Evolutionary conservation across 2,888 invertebrate species (phyloP).

Genomic region (Coenonympha glycerion): DNA sequence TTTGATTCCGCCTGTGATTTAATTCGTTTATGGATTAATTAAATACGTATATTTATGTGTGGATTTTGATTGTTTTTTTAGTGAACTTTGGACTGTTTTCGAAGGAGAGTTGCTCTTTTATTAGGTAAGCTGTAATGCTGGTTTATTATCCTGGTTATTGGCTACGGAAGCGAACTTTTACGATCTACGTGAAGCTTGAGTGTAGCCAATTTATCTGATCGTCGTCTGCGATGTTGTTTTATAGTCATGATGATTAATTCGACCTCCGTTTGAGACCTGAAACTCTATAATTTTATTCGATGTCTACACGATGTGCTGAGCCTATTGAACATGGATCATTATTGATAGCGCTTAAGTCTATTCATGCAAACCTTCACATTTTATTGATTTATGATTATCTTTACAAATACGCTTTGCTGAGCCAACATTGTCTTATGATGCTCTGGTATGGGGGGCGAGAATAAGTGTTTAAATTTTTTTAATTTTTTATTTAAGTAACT

Average conservation of each 20-base stretch:
- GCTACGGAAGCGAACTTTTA: background rate
- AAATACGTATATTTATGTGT: background rate
- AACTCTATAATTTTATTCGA: background rate
- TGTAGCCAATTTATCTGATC: conserved; percentile 9
- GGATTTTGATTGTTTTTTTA: background rate
- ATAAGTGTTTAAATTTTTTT: too few relatives aligned
- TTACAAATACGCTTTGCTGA: too few relatives aligned
- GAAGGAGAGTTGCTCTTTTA: conserved; percentile 9
- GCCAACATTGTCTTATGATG: too few relatives aligned
- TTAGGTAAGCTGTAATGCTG: conserved; percentile 12
- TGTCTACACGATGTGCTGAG: background rate
- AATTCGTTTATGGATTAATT: background rate
- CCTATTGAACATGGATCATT: background rate
- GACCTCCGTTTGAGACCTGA: too few relatives aligned
- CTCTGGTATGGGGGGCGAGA: too few relatives aligned
- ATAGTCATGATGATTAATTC: conserved; percentile 5
- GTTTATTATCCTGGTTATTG: conserved; percentile 6
- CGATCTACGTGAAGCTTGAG: conserved; percentile 2
- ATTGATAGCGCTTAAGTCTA: too few relatives aligned
- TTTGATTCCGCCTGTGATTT: background rate
- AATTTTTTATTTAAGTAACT: too few relatives aligned
- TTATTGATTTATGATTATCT: too few relatives aligned
- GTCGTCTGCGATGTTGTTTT: conserved; percentile 2
- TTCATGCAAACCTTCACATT: too few relatives aligned
- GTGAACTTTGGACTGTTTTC: conserved; percentile 9